Evolutionary conservation across 2,113 vertebrate genomes (phyloP).

Genomic region (Stegostoma tigrinum): DNA sequence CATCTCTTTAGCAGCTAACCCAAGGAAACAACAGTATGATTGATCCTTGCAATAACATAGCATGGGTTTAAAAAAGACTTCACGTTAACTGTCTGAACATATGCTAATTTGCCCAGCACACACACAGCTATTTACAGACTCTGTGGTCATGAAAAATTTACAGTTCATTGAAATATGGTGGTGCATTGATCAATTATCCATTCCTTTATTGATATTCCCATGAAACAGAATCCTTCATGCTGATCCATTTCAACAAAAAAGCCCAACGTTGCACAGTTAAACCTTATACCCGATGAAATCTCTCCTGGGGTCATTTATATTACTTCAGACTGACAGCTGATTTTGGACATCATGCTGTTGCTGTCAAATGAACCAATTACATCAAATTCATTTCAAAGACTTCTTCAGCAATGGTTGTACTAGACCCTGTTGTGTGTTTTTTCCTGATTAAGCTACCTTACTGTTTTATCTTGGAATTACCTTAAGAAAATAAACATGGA

Average conservation of each 20-base stretch:
- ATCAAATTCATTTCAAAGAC: background rate
- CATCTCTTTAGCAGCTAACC: background rate
- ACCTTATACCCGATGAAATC: background rate
- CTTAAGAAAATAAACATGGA: constrained; percentile 88
- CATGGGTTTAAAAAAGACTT: background rate
- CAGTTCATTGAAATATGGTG: background rate
- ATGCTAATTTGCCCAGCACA: background rate
- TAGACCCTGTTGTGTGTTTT: background rate
- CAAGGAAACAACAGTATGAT: background rate
- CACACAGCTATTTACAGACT: background rate
- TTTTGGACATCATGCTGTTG: background rate
- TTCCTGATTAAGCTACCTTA: background rate
- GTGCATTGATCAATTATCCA: background rate
- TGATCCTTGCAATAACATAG: background rate
- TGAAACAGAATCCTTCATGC: background rate
- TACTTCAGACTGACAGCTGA: background rate
- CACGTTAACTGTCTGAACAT: background rate
- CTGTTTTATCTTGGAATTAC: constrained; percentile 50
- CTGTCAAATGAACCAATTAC: background rate
- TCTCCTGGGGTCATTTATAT: background rate
- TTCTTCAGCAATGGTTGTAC: background rate
- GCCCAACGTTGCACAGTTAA: background rate
- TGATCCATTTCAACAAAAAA: background rate
- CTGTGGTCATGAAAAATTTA: background rate
- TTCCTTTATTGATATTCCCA: background rate